Conservation (phyloP, 2,797 vertebrate species). For the Sandelia bainsii region DNA sequence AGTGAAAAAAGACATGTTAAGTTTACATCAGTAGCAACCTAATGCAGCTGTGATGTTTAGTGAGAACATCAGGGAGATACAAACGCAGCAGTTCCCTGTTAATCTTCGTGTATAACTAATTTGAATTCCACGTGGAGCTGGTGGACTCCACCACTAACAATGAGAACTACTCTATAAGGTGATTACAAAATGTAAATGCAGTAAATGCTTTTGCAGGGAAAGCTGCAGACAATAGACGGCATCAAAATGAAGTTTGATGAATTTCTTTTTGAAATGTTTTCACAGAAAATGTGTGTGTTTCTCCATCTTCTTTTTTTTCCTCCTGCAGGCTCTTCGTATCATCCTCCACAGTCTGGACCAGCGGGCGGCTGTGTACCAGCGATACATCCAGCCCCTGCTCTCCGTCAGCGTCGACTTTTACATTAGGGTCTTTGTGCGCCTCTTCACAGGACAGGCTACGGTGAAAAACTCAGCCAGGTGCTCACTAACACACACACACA, state of each 20-base stretch:
- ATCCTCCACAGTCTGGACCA: conserved; percentile 92
- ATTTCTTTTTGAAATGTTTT: no score
- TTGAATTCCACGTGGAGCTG: no score
- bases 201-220: no score
- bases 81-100: no score
- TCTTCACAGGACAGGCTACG: conserved; percentile 90
- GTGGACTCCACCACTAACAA: no score
- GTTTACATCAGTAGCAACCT: not conserved
- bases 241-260: no score
- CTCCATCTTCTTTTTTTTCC: not conserved
- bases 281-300: not conserved
- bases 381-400: conserved; percentile 90
- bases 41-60: not conserved
- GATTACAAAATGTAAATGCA: no score
- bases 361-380: conserved; percentile 91
- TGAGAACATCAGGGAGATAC: no score
- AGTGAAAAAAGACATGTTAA: not conserved
- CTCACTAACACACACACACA: not conserved
- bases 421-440: conserved; percentile 90
- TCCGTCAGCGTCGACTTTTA: conserved; percentile 93
- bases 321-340: conserved; percentile 89
- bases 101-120: no score
- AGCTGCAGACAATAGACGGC: no score
- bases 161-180: no score
- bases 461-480: conserved; percentile 94